Base-by-base conservation (phyloP, 2,888 invertebrate species). In the Heliconius aoede region DNA sequence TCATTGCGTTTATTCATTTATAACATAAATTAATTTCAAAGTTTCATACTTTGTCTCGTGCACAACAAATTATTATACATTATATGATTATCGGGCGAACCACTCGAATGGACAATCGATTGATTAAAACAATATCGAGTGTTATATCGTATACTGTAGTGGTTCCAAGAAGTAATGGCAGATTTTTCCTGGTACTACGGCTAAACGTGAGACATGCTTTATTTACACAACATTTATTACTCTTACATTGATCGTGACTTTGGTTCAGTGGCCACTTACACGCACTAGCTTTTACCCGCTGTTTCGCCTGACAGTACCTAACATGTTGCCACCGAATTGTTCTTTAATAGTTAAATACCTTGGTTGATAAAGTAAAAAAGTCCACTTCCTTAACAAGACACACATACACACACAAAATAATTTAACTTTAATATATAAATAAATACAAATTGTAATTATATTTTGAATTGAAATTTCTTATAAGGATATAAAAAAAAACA, bases 51-150 rank as follows among this genome's bases (percentile, higher is more conserved):
- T 15, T 7, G 8, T 32, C 30, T 30, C 30, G 40, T 67, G 24
- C 28, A n/a, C n/a, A 67, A 46, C 46, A 46, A 61, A 68, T 30
- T 51, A 32, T 24, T 21, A 18, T 46, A 46, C 9, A 32, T 24
- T 21, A 18, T 46, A 46, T 15, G 0, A 46, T 60, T 72, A 72
- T 72, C 58, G 46, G 71, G 36, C 64, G 60, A 76, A 65, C 58
- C 72, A 76, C 72, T 76, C 24, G 24, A 32, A 61, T 30, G 15
- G 64, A 76, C 55, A 11, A 71, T 69, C 71, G 46, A 30, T 30
- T 40, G 76, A 72, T 72, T 71, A 58, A 26, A 73, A 67, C 55
- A 73, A 73, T 73, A 68, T 73, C 58, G 61, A 61, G 73, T 76
- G 18, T 60, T 67, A 36, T 62, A 28, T 55, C 55, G 55, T 30